Base-by-base conservation (phyloP, 2,888 invertebrate genomes). In the Dynastes tityus region DNA sequence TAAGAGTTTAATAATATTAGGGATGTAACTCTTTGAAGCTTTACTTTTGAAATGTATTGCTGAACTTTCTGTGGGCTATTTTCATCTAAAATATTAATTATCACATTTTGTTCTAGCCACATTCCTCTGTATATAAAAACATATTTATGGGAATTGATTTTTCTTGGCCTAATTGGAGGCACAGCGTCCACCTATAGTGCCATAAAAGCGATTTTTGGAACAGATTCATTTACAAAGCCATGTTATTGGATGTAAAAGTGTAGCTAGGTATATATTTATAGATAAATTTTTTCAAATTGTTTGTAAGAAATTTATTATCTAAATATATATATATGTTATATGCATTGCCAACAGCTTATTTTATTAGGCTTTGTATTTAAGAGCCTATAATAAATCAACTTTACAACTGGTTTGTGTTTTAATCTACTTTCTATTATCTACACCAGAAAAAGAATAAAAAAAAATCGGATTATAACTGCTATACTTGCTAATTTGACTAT, bases 121-220 rank as follows among this genome's bases (percentile, higher is more conserved):
- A 89, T 91, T 2, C 90, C 93, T 0, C 86, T 91, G 0, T 91
- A 92, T 89, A 90, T 90, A 83, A 90, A 91, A 85, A 89, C 92
- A 80, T 90, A 92, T 80, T 90, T 93, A 86, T 92, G 92, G 90
- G 91, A 93, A 84, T 88, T 92, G 79, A 90, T 94, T 13, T 83
- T 89, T 0, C 86, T 94, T 75, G 94, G 94, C 1, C 82, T 91
- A 1, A 83, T 91, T 13, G 94, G 93, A 8, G 93, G 92, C 9
- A 82, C 90, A 5, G 91, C 91, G 0, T 90, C 93, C 2, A 92
- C 94, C 1, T 92, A 91, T 86, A 92, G 91, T 80, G 93, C 94
- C 0, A 81, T 92, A 64, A 87, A 88, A 80, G 90, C 90, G 78
- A 92, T 93, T 81, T 91, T 92, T 81, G 85, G 85, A 67, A 81